A percentile compares a stretch with the other conserved stretches of the same genome.
phyloP scores from a whole-genome alignment of 2,888 invertebrate species.

The Adineta ricciae region DNA sequence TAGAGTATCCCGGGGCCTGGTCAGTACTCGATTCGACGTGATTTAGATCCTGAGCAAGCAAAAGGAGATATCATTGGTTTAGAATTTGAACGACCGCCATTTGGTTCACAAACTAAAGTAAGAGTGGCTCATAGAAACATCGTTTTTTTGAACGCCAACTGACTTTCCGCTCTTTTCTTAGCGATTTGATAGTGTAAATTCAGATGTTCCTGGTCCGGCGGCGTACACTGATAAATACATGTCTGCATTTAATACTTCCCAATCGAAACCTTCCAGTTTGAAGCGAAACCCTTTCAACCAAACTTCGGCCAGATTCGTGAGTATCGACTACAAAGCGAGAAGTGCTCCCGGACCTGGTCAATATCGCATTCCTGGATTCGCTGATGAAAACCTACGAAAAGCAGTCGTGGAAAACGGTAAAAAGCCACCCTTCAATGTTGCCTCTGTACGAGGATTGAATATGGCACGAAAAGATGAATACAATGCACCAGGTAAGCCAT shows the following conservation, averaged over 20 bases:
- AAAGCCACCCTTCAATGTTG: constrained; percentile 48
- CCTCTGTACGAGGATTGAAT: constrained; percentile 41
- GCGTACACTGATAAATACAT: constrained; percentile 45
- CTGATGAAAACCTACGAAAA: constrained; percentile 46
- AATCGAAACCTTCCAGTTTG: constrained; percentile 44
- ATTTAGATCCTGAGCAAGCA: constrained; percentile 40
- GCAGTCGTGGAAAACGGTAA: constrained; percentile 48
- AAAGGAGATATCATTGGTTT: constrained; percentile 43
- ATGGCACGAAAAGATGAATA: constrained; percentile 41
- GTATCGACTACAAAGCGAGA: not conserved
- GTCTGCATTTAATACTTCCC: constrained; percentile 37
- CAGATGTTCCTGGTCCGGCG: constrained; percentile 44
- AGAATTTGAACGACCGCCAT: constrained; percentile 48
- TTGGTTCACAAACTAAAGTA: constrained; percentile 48
- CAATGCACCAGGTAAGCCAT: constrained; percentile 24
- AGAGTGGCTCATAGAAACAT: no score
- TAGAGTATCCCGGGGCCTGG: constrained; percentile 48
- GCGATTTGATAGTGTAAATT: constrained; percentile 42
- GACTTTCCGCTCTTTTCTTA: constrained; percentile 35
- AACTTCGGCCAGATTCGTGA: constrained; percentile 44
- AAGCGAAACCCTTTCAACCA: constrained; percentile 49
- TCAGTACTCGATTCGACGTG: constrained; percentile 44
- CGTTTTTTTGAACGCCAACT: no score
- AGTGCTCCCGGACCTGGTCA: constrained; percentile 44
- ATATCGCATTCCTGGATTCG: constrained; percentile 47